Conservation (phyloP, 2,797 vertebrate genomes). For the Serranus cabrilla region DNA sequence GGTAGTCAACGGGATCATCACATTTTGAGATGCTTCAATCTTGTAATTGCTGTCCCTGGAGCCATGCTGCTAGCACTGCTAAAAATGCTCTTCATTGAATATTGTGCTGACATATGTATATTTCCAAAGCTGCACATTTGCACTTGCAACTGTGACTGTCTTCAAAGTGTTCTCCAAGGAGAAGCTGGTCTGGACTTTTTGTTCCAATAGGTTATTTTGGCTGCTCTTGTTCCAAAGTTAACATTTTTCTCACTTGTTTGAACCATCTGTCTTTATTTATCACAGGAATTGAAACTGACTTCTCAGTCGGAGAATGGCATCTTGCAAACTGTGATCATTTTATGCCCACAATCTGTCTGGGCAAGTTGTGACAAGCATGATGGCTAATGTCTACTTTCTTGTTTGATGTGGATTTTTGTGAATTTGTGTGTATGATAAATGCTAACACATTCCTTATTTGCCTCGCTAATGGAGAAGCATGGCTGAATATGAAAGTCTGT, state of each 20-base stretch:
- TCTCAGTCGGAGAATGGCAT: slow-evolving; percentile 40
- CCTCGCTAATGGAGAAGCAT: slow-evolving; percentile 46
- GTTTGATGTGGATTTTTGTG: slow-evolving; percentile 38
- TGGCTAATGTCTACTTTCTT: slow-evolving; percentile 47
- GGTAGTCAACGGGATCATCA: not conserved
- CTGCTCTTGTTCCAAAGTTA: slow-evolving; percentile 38
- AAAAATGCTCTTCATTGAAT: not conserved
- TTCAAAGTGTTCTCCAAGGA: slow-evolving; percentile 1
- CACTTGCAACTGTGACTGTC: not conserved
- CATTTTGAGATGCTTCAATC: slow-evolving; percentile 1
- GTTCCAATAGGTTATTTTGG: not conserved
- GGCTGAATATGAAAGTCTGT: slow-evolving; percentile 55
- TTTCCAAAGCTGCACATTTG: slow-evolving; percentile 8
- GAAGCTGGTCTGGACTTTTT: not conserved
- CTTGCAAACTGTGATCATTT: slow-evolving; percentile 52
- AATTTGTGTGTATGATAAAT: slow-evolving; percentile 49
- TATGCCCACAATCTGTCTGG: slow-evolving; percentile 50
- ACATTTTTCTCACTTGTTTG: slow-evolving; percentile 42
- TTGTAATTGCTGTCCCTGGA: not conserved
- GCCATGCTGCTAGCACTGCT: not conserved
- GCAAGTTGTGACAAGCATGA: slow-evolving; percentile 34
- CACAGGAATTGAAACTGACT: slow-evolving; percentile 36
- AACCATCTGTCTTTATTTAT: slow-evolving; percentile 69
- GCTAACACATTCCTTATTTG: slow-evolving; percentile 55
- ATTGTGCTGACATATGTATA: not conserved